Base-by-base conservation (phyloP, 2,797 vertebrate species). In the Triplophysa bombifrons region DNA sequence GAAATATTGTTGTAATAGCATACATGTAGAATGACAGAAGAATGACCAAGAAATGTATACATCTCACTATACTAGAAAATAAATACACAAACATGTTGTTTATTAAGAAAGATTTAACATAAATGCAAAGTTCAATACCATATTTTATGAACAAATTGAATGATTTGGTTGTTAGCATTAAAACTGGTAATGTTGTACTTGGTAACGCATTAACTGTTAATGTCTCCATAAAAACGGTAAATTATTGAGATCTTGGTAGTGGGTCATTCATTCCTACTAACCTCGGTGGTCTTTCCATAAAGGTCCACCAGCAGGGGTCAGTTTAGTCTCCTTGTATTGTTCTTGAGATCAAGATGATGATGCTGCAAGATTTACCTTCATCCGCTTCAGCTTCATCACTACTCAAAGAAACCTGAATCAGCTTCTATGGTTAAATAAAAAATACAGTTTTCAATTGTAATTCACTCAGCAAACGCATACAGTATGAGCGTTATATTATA, bases 301-400 rank as follows among this genome's bases (percentile, higher is more conserved):
- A 44, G 30, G 70, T 78, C 76, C 85, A 83, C 91, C 92, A 93
- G 92, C 86, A 93, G 92, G 90, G 92, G 92, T 93, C 92, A 93
- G 91, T 90, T 93, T 82, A 83, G 89, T 90, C 87, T 88, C 84
- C 88, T 82, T 48, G 13, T 44, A 48, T 68, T 17, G 27, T 17
- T 25, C 25, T 71, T 9, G 61, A 68, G 25, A 69, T 65, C 41
- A 13, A 30, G 76, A 22, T 5, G 6, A 27, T 56, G 58, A 46
- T 81, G 20, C 66, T 55, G 53, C 38, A 48, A 70, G 67, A 72
- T 11, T 38, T 38, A 9, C n/a, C 38, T 19, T 27, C 7, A 8
- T n/a, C 13, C 55, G 34, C 65, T 69, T 48, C 11, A 68, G 25
- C 27, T 61, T 13, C 55, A 69, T 69, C 55, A 34, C 55, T 41